These are phyloP conservation scores for Allacma fusca DNA, from an alignment of 2,888 invertebrate genomes.

Conservation along the genomic window DNA sequence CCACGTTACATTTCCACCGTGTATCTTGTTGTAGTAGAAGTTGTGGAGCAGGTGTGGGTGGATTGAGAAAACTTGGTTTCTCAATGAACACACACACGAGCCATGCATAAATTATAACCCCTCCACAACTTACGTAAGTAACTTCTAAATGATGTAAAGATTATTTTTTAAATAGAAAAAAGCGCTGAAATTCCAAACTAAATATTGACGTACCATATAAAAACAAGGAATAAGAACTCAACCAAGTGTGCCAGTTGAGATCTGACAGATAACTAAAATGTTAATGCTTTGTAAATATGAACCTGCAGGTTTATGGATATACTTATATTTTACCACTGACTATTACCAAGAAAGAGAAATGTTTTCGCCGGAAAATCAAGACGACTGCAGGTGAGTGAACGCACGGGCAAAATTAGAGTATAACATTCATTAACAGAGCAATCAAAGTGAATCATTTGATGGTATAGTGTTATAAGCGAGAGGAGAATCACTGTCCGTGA, in stretches of 20 bases:
- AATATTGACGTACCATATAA: constrained; percentile 1
- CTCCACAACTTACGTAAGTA: too few species aligned
- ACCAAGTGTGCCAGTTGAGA: constrained; percentile 33
- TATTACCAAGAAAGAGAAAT: not conserved
- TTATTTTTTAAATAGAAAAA: constrained; percentile 1
- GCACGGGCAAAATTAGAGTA: constrained; percentile 17
- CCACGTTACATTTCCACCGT: too few species aligned
- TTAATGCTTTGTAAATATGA: constrained; percentile 1
- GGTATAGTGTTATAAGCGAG: constrained; percentile 11
- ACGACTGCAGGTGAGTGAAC: constrained; percentile 28
- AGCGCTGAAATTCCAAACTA: not conserved
- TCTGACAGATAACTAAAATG: constrained; percentile 9
- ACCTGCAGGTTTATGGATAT: not conserved
- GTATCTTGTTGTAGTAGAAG: too few species aligned
- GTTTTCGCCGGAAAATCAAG: constrained; percentile 35
- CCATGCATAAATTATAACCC: constrained; percentile 4
- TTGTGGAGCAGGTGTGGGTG: not conserved
- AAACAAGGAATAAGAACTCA: constrained; percentile 16
- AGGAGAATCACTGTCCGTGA: constrained; percentile 33
- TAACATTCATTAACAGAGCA: constrained; percentile 34
- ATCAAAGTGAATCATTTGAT: constrained; percentile 38
- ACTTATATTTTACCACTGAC: too few species aligned
- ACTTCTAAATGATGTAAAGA: not conserved
- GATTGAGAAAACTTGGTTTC: not conserved
- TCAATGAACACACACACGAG: not conserved